Conservation (phyloP, 2,888 invertebrate species). For the Calephelis perditalis region DNA sequence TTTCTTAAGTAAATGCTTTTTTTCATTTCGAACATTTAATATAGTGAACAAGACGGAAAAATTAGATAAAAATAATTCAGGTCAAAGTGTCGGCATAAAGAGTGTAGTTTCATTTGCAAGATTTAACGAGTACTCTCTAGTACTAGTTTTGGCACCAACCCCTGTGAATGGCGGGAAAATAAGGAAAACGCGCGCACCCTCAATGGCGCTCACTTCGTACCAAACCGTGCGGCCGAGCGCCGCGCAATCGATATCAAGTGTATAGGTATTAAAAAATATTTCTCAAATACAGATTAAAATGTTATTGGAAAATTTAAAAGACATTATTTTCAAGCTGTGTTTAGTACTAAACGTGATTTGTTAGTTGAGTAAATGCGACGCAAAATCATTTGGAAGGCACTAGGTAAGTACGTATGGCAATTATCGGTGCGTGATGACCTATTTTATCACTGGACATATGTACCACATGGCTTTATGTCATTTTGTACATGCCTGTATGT, state of each 20-base stretch:
- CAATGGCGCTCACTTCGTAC: conserved; percentile 55
- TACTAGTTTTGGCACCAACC: conserved; percentile 25
- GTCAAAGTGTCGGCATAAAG: conserved; percentile 3
- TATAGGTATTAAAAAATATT: conserved; percentile 15
- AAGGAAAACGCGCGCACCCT: conserved; percentile 70
- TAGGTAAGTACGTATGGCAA: conserved; percentile 63
- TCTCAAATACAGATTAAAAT: conserved; percentile 20
- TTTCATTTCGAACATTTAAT: too few relatives aligned
- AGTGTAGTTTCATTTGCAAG: conserved; percentile 1
- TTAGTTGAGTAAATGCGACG: conserved; percentile 48
- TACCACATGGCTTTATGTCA: conserved; percentile 5
- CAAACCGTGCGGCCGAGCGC: conserved; percentile 63
- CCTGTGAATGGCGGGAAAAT: conserved; percentile 47
- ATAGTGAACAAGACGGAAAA: not conserved
- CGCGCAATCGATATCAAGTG: conserved; percentile 60
- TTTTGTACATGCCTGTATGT: not conserved
- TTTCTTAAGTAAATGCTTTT: too few relatives aligned
- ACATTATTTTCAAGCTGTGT: conserved; percentile 30
- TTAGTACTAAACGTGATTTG: conserved; percentile 20
- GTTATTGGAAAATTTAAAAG: conserved; percentile 23
- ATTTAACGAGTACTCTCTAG: conserved; percentile 20
- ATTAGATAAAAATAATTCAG: conserved; percentile 1
- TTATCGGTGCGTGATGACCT: conserved; percentile 72
- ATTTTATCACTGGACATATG: conserved; percentile 38
- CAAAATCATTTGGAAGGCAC: conserved; percentile 46